Base-by-base conservation (phyloP, 1,140 invertebrate genomes). In the Coenobita brevimanus region DNA sequence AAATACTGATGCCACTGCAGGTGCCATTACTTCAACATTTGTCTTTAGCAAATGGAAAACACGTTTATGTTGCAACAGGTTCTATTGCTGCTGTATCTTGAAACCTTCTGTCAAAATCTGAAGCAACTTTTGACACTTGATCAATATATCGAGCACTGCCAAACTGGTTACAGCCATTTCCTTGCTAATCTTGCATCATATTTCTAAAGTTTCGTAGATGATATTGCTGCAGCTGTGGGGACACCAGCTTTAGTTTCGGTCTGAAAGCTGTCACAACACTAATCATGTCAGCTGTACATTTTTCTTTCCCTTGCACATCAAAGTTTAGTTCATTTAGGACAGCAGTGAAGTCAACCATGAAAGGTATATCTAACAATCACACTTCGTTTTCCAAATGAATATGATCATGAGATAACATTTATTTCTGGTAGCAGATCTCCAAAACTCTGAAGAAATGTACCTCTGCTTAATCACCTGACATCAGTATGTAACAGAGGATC, bases 401-500 rank as follows among this genome's bases (percentile, higher is more conserved):
- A 57, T 64, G 33, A 81, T 64, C 13, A 62, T 27, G 41, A 81
- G 57, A 38, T 41, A 41, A 46, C 15, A 41, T 43, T 76, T 43
- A 76, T 76, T 50, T 76, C 73, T 43, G 38, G 41, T 38, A 76
- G 79, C 79, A 82, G 79, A 67, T 82, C 57, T 82, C 79, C 64
- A 62, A 64, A 67, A 64, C 57, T 82, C 41, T 67, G 60, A 43
- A 67, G 79, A 64, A 82, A 69, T 69, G 67, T 82, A 43, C 80
- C 80, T 82, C 62, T 82, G 27, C 80, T 71, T 69, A 41, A 82
- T 62, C 60, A 43, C 80, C 8, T 82, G 79, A 82, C 79, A 67
- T 82, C 1, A 71, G 76, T 82, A 82, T 43, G 80, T 46, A 71
- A 69, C 80, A 69, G 43, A 24, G 69, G 62, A 27, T 69, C 80